A percentile compares a stretch with the other conserved stretches of the same genome.
phyloP scores from a whole-genome alignment of 2,113 vertebrate genomes.

The Chloropsis hardwickii region DNA sequence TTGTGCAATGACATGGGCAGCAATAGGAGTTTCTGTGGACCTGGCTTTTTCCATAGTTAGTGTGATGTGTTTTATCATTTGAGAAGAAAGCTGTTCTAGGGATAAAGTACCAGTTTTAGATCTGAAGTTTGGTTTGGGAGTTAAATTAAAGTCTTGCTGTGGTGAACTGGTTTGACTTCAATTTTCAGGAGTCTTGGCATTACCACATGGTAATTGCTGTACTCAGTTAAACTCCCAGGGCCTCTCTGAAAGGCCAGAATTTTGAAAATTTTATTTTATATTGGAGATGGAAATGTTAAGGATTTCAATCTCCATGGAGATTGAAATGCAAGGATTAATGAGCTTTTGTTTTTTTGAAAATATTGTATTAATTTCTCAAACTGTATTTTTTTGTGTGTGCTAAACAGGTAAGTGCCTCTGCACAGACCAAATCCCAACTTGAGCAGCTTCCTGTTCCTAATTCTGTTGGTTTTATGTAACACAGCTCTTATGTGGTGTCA shows the following conservation, averaged over 20 bases:
- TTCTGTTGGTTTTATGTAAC: not conserved
- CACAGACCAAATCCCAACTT: not conserved
- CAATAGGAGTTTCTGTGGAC: not conserved
- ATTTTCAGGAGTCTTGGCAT: not conserved
- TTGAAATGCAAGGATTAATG: not conserved
- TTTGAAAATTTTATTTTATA: not conserved
- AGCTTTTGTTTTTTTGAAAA: not conserved
- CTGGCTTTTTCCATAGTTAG: not conserved
- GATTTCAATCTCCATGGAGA: not conserved
- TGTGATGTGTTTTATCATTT: not conserved
- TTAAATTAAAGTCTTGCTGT: not conserved
- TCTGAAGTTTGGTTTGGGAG: not conserved
- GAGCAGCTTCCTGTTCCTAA: not conserved
- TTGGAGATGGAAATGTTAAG: not conserved
- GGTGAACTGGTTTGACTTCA: not conserved
- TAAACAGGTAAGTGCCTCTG: not conserved
- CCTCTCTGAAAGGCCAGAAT: not conserved
- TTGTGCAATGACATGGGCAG: not conserved
- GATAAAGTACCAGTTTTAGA: not conserved
- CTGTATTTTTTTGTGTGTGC: not conserved
- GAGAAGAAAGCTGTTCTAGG: not conserved
- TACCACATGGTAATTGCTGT: not conserved
- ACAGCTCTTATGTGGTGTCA: not conserved
- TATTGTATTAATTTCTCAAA: not conserved
- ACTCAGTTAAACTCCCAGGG: not conserved